Evolutionary conservation across 2,113 vertebrate genomes (phyloP).

Genomic region (Potamarius usumacintae): DNA sequence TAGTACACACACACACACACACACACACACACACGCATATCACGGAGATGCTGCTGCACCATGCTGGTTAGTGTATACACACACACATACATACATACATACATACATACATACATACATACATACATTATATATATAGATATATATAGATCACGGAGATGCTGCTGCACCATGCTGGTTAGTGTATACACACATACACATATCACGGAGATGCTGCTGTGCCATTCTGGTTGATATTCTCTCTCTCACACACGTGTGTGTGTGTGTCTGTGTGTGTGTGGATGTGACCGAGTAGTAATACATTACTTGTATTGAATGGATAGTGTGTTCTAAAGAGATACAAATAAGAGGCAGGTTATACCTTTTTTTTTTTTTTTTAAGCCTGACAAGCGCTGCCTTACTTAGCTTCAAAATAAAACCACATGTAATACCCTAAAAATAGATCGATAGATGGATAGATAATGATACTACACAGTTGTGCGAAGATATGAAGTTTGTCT

Average conservation of each 20-base stretch:
- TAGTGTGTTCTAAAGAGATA: not conserved
- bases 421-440: not conserved
- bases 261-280: no score
- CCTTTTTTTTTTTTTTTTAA: not conserved
- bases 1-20: constrained; percentile 52
- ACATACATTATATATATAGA: not conserved
- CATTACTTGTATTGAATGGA: not conserved
- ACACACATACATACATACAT: no score
- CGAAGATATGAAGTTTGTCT: no score
- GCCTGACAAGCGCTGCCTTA: not conserved
- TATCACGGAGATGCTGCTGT: no score
- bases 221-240: no score
- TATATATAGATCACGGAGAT: no score
- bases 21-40: constrained; percentile 58
- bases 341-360: not conserved
- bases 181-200: constrained; percentile 13
- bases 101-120: not conserved
- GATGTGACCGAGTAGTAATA: not conserved
- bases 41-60: constrained; percentile 84
- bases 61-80: constrained; percentile 70
- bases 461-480: no score
- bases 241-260: no score
- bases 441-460: not conserved
- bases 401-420: not conserved
- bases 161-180: constrained; percentile 76